Conservation (phyloP, 1,140 invertebrate genomes). For the Caenorhabditis elegans region DNA sequence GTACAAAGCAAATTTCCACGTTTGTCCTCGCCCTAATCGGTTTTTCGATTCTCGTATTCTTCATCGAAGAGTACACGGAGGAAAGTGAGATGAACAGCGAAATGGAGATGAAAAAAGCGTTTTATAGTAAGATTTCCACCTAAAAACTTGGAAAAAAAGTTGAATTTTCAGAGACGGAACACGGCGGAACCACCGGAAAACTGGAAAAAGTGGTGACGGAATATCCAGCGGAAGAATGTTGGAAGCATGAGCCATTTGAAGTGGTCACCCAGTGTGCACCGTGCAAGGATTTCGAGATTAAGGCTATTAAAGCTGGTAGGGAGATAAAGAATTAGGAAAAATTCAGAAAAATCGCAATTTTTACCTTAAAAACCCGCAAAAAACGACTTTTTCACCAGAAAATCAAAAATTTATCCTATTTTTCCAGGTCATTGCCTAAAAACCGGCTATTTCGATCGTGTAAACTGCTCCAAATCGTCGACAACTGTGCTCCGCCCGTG, state of each 20-base stretch:
- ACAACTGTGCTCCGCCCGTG: constrained; percentile 7
- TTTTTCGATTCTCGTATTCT: constrained; percentile 5
- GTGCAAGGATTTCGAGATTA: constrained; percentile 25
- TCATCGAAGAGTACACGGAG: constrained; percentile 26
- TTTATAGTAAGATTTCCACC: not conserved
- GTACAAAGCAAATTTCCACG: not conserved
- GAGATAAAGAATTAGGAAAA: too few species aligned
- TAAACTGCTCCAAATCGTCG: constrained; percentile 4
- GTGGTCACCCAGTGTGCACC: not conserved
- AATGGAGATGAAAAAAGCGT: not conserved
- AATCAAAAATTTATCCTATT: too few species aligned
- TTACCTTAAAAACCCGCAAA: not conserved
- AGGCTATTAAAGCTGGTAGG: constrained; percentile 25
- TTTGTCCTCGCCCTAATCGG: not conserved
- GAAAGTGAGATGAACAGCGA: not conserved
- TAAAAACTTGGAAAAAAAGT: not conserved
- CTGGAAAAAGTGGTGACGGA: not conserved
- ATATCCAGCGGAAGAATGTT: not conserved
- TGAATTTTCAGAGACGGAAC: not conserved
- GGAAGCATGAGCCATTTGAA: constrained; percentile 20
- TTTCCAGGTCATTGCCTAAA: not conserved
- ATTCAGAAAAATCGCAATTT: not conserved
- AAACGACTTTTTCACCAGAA: not conserved
- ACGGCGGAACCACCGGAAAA: not conserved
- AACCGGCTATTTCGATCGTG: constrained; percentile 31